Percentiles rank a stretch among this genome's conserved stretches.
Conservation (phyloP, 2,113 vertebrate species). For the Chunga burmeisteri region DNA sequence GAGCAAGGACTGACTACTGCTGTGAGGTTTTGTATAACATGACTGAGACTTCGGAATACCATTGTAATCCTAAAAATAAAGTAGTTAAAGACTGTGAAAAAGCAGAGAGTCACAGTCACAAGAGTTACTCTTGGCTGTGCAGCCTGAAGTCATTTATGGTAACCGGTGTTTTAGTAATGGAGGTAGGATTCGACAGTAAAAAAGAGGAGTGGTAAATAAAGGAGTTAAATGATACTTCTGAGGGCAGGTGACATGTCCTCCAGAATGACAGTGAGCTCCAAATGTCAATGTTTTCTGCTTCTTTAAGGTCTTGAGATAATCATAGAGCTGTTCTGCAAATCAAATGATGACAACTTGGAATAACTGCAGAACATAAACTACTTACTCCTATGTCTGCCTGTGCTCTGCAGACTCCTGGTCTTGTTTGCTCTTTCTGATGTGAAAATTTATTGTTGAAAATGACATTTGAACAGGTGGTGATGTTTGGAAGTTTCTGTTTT, state of each 20-base stretch:
- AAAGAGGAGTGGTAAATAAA: not conserved
- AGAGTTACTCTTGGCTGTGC: not conserved
- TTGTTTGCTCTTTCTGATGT: not conserved
- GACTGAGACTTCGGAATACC: not conserved
- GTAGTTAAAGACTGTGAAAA: not conserved
- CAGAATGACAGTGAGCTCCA: not conserved
- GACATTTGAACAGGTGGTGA: not conserved
- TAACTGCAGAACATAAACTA: not conserved
- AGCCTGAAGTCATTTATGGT: not conserved
- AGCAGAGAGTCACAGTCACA: not conserved
- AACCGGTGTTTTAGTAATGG: not conserved
- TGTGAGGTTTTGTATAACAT: not conserved
- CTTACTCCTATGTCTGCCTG: not conserved
- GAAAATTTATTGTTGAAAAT: not conserved
- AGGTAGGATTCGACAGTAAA: not conserved
- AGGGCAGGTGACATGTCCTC: not conserved
- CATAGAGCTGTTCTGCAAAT: not conserved
- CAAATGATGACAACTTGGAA: not conserved
- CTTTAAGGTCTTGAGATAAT: not conserved
- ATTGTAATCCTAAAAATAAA: not conserved
- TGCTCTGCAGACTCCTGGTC: not conserved
- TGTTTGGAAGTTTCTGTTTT: not conserved
- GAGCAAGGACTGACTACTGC: not conserved
- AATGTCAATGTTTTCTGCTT: not conserved
- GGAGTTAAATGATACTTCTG: not conserved